phyloP scores from a whole-genome alignment of 2,888 invertebrate species.

The Gastrophysa polygoni region DNA sequence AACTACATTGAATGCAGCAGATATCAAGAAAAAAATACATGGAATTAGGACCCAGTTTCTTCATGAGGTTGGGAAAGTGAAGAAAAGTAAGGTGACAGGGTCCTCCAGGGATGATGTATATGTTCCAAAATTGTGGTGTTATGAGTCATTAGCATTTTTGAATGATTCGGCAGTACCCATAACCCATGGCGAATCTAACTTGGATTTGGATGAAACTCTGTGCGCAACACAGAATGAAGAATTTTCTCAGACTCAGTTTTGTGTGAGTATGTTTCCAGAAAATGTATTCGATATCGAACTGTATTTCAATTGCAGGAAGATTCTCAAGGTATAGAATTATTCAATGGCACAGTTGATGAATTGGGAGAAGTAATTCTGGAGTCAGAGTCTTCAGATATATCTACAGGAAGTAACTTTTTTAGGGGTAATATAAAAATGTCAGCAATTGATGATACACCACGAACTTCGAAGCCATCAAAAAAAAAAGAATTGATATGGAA shows the following conservation, averaged over 20 bases:
- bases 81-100: constrained; percentile 3
- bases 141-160: not conserved
- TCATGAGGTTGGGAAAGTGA: not conserved
- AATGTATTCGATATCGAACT: not conserved
- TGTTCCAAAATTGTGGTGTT: constrained; percentile 4
- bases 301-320: not conserved
- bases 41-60: constrained; percentile 2
- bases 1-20: constrained; percentile 7
- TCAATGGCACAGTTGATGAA: not conserved
- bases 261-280: not conserved
- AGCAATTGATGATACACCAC: not conserved
- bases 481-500: not conserved
- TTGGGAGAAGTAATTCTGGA: not conserved
- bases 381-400: not conserved
- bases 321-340: not conserved
- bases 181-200: constrained; percentile 1
- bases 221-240: not conserved
- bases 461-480: not conserved
- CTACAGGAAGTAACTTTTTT: not conserved
- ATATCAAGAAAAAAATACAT: constrained; percentile 8
- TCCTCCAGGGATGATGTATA: constrained; percentile 11
- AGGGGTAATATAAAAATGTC: not conserved
- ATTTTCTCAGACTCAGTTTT: not conserved
- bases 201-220: not conserved
- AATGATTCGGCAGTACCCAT: not conserved